Base-by-base conservation (phyloP, 2,797 vertebrate genomes). In the Enteromius thamalakanensis region DNA sequence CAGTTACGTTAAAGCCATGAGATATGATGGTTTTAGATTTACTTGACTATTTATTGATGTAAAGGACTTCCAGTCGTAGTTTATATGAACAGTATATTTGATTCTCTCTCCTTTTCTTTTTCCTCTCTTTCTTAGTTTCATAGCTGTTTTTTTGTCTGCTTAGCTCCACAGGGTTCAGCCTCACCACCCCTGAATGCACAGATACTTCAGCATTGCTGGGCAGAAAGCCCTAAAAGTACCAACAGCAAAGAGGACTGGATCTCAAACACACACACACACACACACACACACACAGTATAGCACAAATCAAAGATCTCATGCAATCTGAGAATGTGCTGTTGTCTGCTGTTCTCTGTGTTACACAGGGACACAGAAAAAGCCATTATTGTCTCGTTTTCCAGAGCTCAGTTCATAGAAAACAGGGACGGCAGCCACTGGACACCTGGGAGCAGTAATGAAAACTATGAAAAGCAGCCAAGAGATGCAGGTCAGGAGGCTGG, bases 301-400 rank as follows among this genome's bases (percentile, higher is more conserved):
- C 45, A 45, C 77, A 77, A 65, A 62, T 53, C 81, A 78, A 70
- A 71, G 84, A 67, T 81, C 79, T 77, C 68, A 40, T 79, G 76
- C 76, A 79, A 83, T 83, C 76, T 68, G 85, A 86, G 81, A 79
- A 47, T 74, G 76, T 74, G 51, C 71, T 83, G 26, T 79, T 80
- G 70, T 78, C 68, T 69, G 76, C 68, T 47, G 42, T 34, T 76
- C 37, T 76, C 70, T 1, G 34, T 81, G 83, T 60, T 84, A 75
- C 70, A 65, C 71, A 60, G 69, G 60, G 77, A 82, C 80, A 82
- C 53, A 81, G 37, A 81, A 81, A 64, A 85, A 79, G 70, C 49
- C 69, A 58, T 82, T 82, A 82, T 83, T 75, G 84, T 86, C 58
- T 80, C 47, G 64, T 70, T 69, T 76, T 81, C 29, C 51, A 45